Evolutionary conservation across 2,888 invertebrate species (phyloP).

Genomic region (Prionchulus punctatus): DNA sequence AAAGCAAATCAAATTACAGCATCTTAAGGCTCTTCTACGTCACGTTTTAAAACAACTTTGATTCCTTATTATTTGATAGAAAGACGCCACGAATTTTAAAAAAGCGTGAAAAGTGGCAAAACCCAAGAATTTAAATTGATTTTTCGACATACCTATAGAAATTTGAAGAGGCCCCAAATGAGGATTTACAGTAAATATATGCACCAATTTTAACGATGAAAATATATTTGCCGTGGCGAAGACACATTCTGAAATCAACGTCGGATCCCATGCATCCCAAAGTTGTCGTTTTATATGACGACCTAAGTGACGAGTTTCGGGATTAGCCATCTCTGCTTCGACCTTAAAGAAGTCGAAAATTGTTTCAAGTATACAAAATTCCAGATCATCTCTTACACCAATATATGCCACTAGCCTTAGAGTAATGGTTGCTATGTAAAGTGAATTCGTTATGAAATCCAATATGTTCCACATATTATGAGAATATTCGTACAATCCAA

Average conservation of each 20-base stretch:
- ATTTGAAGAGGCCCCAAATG: conserved; percentile 80
- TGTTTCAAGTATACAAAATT: neutral
- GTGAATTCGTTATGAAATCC: conserved; percentile 91
- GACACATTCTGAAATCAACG: conserved; percentile 83
- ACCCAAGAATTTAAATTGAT: neutral
- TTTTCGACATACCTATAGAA: conserved; percentile 48
- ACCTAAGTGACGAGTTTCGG: neutral
- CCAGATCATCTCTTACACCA: conserved; percentile 60
- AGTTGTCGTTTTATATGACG: conserved; percentile 39
- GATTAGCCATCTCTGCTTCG: conserved; percentile 12
- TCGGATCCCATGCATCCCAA: conserved; percentile 98
- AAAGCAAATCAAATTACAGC: too few species aligned
- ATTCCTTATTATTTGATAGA: neutral
- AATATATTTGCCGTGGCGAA: conserved; percentile 97
- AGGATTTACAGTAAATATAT: conserved; percentile 79
- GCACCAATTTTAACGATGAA: conserved; percentile 74
- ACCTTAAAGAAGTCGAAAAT: too few species aligned
- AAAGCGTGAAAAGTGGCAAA: neutral
- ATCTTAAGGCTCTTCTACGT: too few species aligned
- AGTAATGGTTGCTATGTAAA: conserved; percentile 91
- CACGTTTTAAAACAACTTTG: neutral
- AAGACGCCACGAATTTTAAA: neutral
- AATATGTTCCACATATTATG: conserved; percentile 99
- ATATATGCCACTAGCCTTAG: conserved; percentile 82
- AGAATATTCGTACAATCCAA: conserved; percentile 84